phyloP scores from a whole-genome alignment of 2,888 invertebrate species.

The Teinopalpus imperialis region DNA sequence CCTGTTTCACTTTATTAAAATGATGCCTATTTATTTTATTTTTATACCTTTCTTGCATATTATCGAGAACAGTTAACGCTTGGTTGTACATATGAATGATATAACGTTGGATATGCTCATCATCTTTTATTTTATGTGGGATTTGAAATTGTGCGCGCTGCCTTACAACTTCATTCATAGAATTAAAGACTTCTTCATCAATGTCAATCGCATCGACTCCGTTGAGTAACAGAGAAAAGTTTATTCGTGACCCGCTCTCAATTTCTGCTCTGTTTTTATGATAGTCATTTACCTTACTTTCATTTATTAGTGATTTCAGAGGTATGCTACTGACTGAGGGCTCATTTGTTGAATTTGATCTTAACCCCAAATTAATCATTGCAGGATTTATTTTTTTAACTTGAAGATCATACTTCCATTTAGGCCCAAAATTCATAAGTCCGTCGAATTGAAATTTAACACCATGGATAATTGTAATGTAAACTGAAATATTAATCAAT shows the following conservation, averaged over 20 bases:
- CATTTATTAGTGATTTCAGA: no score
- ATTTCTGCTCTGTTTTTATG: no score
- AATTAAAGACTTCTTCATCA: no score
- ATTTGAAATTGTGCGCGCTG: slow-evolving; percentile 4
- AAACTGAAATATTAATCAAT: no score
- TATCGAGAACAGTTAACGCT: slow-evolving; percentile 43
- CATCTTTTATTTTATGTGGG: slow-evolving; percentile 39
- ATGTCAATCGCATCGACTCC: no score
- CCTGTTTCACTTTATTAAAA: slow-evolving; percentile 35
- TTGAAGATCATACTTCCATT: slow-evolving; percentile 43
- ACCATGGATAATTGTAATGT: slow-evolving; percentile 14
- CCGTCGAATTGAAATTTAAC: slow-evolving; percentile 43
- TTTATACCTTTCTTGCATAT: slow-evolving; percentile 34
- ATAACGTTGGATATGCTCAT: slow-evolving; percentile 41
- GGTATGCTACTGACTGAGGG: no score
- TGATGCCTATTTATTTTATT: slow-evolving; percentile 33
- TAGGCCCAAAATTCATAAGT: slow-evolving; percentile 41
- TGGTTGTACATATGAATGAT: slow-evolving; percentile 43
- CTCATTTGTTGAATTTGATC: no score
- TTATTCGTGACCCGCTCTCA: no score
- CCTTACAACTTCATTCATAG: not conserved
- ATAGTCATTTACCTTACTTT: no score
- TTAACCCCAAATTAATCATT: slow-evolving; percentile 1
- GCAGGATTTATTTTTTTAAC: slow-evolving; percentile 20
- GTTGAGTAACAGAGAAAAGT: no score